Base-by-base conservation (phyloP, 1,140 invertebrate genomes). In the Formica exsecta region DNA sequence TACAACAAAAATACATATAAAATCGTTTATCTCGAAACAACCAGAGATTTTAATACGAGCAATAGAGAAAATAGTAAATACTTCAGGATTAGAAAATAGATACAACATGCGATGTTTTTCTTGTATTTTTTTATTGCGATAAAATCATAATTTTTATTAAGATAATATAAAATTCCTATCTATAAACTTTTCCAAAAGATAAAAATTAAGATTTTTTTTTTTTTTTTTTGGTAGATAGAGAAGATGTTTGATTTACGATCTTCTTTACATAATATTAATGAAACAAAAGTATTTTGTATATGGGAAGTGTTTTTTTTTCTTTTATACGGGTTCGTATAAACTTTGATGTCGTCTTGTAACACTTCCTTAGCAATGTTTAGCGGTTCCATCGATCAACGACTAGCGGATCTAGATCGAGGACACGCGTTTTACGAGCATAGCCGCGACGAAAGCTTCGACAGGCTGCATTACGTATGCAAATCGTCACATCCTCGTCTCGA, bases 371-470 rank as follows among this genome's bases (percentile, higher is more conserved):
- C 79, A 19, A 22, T 88, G 86, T 93, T 93, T 92, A 94, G 87
- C 91, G 87, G 90, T 90, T 93, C 87, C 88, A 88, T 87, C 88
- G 92, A 92, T 91, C 90, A 92, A 90, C 91, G 86, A 88, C 86
- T 29, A 54, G 86, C 91, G 81, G 91, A 94, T 94, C 91, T 93
- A 92, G 92, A 93, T 93, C 93, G 93, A 93, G 93, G 93, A 91
- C 93, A 80, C 83, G 76, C 48, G 73, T 88, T 80, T 91, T 90
- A 87, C 79, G 86, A 91, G 85, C 85, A 86, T 86, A 64, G 64
- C 87, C 79, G 89, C 89, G 91, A 93, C 86, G 88, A 92, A 92
- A 91, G 89, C 88, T 86, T 81, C 87, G 65, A 44, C 84, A 86
- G 70, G 48, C 87, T 88, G 70, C 62, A 91, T 91, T 88, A 87